Evolutionary conservation across 2,888 invertebrate species (phyloP), one percentile per base, ranked within the genome.

Genomic region (Timema podura): DNA sequence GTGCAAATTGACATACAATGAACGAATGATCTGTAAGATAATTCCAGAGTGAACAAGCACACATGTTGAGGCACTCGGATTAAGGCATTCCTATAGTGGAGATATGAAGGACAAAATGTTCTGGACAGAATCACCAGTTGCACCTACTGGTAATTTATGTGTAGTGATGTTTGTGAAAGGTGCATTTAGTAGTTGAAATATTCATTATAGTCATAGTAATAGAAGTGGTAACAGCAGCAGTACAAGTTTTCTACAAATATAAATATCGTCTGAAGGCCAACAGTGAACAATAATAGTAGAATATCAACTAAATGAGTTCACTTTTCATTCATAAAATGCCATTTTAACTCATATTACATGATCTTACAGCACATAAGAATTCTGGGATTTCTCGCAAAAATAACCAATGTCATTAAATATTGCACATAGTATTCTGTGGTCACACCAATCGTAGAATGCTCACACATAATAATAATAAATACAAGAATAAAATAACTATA

Each of bases 31-130:
- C 71, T 67, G 71, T 71, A 54, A 67, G 69, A 46, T 47, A 45
- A 67, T 68, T 65, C 71, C 69, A 71, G 70, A 71, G 73, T 73
- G 70, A 70, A 73, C 73, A 71, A 71, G 71, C 73, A 73, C 71
- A 71, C 69, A 67, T 64, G 66, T 70, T 68, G 71, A 73, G 73
- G 73, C 73, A 73, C 73, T 73, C 73, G 68, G 70, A 73, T 71
- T 73, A 73, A 73, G 73, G 73, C 73, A 70, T 67, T 73, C 73
- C 73, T 73, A 73, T 57, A 71, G 73, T 73, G 71, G 70, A 72
- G 72, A 72, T 72, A 72, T 68, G 70, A 69, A 71, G 73, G 71
- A 71, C 73, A 61, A 61, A 61, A 64, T 67, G 54, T 48, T 69
- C 48, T 49, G 69, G 71, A 71, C 71, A 71, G 48, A 67, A 57